Percentiles rank a stretch among this genome's conserved stretches.
These are phyloP conservation scores for Spialia ferax DNA, from an alignment of 2,888 invertebrate species.

Conservation along the genomic window DNA sequence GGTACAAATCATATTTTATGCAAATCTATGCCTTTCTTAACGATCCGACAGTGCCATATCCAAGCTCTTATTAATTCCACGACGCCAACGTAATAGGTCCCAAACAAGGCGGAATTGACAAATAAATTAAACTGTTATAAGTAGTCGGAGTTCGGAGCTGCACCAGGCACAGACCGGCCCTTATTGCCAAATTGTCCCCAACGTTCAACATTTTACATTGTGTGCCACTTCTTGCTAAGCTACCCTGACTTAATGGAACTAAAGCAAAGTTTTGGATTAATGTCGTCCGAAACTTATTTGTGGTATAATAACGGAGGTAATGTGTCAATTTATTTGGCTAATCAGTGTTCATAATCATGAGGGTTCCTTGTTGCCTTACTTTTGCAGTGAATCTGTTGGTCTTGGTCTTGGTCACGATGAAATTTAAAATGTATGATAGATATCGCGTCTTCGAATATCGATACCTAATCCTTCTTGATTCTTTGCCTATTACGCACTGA, in stretches of 20 bases:
- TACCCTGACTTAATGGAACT: conserved; percentile 56
- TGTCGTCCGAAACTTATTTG: conserved; percentile 35
- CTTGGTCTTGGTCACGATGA: too few species aligned
- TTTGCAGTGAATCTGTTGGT: too few species aligned
- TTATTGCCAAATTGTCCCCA: conserved; percentile 78
- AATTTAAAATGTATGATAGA: too few species aligned
- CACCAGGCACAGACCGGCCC: conserved; percentile 72
- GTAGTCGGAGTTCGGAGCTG: conserved; percentile 63
- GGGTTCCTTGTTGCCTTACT: too few species aligned
- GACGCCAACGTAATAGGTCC: conserved; percentile 60
- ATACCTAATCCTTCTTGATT: too few species aligned
- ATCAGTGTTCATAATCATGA: not conserved
- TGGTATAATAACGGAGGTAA: conserved; percentile 3
- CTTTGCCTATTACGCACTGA: too few species aligned
- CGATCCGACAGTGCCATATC: conserved; percentile 46
- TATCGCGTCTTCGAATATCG: too few species aligned
- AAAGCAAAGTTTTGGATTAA: conserved; percentile 51
- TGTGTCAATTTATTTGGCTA: not conserved
- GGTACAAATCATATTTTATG: too few species aligned
- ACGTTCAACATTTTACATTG: conserved; percentile 63
- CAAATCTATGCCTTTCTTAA: too few species aligned
- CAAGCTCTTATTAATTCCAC: conserved; percentile 42
- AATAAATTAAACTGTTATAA: conserved; percentile 80
- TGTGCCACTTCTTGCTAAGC: conserved; percentile 61
- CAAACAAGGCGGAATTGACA: conserved; percentile 65